These are phyloP conservation scores for Ridgeia piscesae DNA, from an alignment of 1,140 invertebrate genomes.

Conservation along the genomic window DNA sequence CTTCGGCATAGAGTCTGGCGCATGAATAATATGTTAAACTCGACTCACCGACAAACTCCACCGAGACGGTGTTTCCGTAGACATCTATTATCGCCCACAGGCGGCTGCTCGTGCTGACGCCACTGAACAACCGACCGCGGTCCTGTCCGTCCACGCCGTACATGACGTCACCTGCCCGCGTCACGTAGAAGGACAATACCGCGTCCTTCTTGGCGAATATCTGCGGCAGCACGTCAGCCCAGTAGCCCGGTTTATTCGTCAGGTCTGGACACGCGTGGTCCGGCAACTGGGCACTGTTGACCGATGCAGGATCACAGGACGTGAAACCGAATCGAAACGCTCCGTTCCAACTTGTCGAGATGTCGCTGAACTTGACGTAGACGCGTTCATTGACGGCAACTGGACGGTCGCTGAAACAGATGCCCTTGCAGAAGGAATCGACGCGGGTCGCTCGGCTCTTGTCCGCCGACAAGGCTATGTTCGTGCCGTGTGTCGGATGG, in stretches of 20 bases:
- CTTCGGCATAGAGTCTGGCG: not conserved
- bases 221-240: constrained; percentile 94
- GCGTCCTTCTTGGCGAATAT: constrained; percentile 84
- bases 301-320: constrained; percentile 80
- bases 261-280: constrained; percentile 91
- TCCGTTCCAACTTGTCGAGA: constrained; percentile 95
- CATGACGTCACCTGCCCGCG: constrained; percentile 79
- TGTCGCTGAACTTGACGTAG: constrained; percentile 81
- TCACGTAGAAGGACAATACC: constrained; percentile 89
- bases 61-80: constrained; percentile 92
- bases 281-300: constrained; percentile 73
- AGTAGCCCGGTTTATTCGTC: constrained; percentile 93
- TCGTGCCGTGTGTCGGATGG: constrained; percentile 90
- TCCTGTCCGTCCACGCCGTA: constrained; percentile 94
- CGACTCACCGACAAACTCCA: constrained; percentile 74
- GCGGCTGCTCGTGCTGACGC: constrained; percentile 80
- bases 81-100: constrained; percentile 95
- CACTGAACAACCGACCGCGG: constrained; percentile 89
- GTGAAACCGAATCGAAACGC: constrained; percentile 96
- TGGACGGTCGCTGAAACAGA: constrained; percentile 90
- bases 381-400: constrained; percentile 74
- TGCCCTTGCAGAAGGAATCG: constrained; percentile 96
- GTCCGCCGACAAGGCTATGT: constrained; percentile 81
- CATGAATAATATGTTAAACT: not conserved
- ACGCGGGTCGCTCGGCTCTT: constrained; percentile 79